These are phyloP conservation scores for Cephonodes hylas DNA, from an alignment of 2,888 invertebrate genomes.

Conservation along the genomic window DNA sequence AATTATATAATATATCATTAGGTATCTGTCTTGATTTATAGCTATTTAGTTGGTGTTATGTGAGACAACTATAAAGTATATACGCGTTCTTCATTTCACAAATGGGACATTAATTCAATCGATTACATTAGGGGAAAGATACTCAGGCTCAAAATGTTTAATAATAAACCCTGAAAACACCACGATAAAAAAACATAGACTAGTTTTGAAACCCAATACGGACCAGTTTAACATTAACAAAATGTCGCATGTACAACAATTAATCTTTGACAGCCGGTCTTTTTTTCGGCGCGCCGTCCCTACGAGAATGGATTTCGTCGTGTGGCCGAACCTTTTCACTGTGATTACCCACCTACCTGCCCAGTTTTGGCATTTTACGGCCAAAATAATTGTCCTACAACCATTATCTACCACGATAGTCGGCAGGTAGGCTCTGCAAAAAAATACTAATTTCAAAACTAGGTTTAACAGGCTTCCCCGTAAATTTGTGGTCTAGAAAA, in stretches of 20 bases:
- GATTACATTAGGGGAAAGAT: too few species aligned
- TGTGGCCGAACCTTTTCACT: constrained; percentile 45
- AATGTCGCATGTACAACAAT: constrained; percentile 21
- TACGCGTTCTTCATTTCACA: too few species aligned
- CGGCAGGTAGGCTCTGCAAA: not conserved
- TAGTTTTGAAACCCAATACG: not conserved
- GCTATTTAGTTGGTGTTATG: too few species aligned
- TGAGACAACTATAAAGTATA: too few species aligned
- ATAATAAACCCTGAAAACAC: constrained; percentile 20
- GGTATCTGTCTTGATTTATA: too few species aligned
- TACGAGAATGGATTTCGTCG: constrained; percentile 51
- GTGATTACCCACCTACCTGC: constrained; percentile 56
- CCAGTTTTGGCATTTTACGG: constrained; percentile 11
- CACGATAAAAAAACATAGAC: not conserved
- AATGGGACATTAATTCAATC: too few species aligned
- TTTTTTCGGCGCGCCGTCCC: constrained; percentile 53
- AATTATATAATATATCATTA: too few species aligned
- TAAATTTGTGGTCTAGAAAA: too few species aligned
- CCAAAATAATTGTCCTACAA: constrained; percentile 9
- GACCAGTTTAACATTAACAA: not conserved
- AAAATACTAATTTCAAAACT: not conserved
- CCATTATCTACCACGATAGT: not conserved
- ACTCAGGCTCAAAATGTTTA: too few species aligned
- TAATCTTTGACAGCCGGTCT: constrained; percentile 38
- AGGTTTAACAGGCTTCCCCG: too few species aligned